phyloP scores from a whole-genome alignment of 2,113 vertebrate genomes.

The Agapornis roseicollis region DNA sequence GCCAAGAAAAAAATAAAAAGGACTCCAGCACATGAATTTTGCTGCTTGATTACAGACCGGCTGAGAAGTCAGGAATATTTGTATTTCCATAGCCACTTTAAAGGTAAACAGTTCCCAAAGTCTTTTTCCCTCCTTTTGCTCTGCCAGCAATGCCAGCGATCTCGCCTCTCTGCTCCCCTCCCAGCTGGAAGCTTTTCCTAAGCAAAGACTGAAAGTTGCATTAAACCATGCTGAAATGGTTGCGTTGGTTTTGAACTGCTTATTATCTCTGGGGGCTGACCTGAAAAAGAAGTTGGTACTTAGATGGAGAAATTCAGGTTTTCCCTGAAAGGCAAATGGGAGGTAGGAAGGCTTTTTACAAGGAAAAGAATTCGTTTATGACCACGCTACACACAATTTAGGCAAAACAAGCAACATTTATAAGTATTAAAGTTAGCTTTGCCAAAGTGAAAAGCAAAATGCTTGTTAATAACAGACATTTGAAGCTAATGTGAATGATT shows the following conservation, averaged over 20 bases:
- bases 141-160: slow-evolving; percentile 13
- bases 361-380: slow-evolving; percentile 6
- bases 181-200: slow-evolving; percentile 29
- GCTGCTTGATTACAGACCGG: not conserved
- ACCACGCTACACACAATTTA: not conserved
- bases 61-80: slow-evolving; percentile 43
- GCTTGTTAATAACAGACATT: slow-evolving; percentile 15
- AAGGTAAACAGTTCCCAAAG: slow-evolving; percentile 43
- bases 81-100: slow-evolving; percentile 55
- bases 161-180: slow-evolving; percentile 10
- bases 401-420: slow-evolving; percentile 32
- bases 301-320: slow-evolving; percentile 32
- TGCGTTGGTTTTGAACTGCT: slow-evolving; percentile 46
- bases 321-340: not conserved
- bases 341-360: slow-evolving; percentile 27
- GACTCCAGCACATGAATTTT: not conserved
- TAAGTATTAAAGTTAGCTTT: slow-evolving; percentile 8
- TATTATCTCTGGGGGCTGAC: slow-evolving; percentile 40
- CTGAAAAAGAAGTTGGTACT: slow-evolving; percentile 59
- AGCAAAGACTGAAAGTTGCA: slow-evolving; percentile 23
- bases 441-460: not conserved
- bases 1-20: not conserved
- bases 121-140: not conserved
- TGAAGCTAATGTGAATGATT: not conserved
- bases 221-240: slow-evolving; percentile 40